A percentile compares a stretch with the other conserved stretches of the same genome.
These are phyloP conservation scores for Entomyzon cyanotis DNA, from an alignment of 2,113 vertebrate genomes.

Conservation along the genomic window DNA sequence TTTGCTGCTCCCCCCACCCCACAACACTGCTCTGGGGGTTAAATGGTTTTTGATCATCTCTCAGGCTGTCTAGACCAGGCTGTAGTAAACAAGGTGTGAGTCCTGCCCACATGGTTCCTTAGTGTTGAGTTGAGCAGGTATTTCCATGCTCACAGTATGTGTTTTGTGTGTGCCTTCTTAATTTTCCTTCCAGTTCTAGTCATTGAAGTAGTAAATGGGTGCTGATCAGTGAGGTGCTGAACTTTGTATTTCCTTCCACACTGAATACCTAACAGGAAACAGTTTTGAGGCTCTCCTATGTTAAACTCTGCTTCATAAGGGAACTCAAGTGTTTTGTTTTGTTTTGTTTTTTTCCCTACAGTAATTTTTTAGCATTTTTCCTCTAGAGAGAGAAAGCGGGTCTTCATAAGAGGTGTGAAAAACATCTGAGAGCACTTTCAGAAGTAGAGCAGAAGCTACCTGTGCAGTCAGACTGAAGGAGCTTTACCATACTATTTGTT, in stretches of 20 bases:
- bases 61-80: not conserved
- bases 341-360: not conserved
- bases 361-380: not conserved
- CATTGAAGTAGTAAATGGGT: not conserved
- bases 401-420: not conserved
- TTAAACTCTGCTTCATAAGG: not conserved
- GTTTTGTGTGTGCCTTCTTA: not conserved
- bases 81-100: not conserved
- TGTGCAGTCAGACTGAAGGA: not conserved
- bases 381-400: not conserved
- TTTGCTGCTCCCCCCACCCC: not conserved
- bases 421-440: fast-evolving
- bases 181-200: not conserved
- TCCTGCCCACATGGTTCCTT: not conserved
- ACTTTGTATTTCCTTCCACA: not conserved
- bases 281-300: not conserved
- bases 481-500: not conserved
- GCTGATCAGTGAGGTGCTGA: not conserved
- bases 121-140: not conserved
- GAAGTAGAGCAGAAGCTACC: not conserved
- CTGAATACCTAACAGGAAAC: not conserved
- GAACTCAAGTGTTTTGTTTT: not conserved
- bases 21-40: not conserved
- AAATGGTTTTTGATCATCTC: not conserved
- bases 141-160: not conserved